Evolutionary conservation across 2,888 invertebrate genomes (phyloP).

Genomic region (Phortica magna): DNA sequence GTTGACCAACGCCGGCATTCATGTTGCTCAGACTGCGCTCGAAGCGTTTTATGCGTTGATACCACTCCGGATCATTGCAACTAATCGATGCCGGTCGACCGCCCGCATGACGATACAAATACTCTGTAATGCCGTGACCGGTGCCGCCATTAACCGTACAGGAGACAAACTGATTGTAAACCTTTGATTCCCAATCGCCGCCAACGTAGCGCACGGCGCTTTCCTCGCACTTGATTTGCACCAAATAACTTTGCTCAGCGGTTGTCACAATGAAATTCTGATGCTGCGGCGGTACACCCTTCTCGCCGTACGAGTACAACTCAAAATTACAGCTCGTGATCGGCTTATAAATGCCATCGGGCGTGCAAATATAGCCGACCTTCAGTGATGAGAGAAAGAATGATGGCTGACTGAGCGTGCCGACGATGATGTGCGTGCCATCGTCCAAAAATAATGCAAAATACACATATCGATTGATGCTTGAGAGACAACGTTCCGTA

Average conservation of each 20-base stretch:
- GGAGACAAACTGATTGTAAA: conserved; percentile 82
- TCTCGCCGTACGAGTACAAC: conserved; percentile 85
- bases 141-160: conserved; percentile 80
- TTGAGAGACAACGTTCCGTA: conserved; percentile 84
- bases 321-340: conserved; percentile 82
- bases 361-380: conserved; percentile 82
- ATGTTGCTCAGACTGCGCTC: conserved; percentile 62
- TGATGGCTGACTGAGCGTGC: conserved; percentile 87
- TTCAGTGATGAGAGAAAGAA: conserved; percentile 80
- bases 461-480: conserved; percentile 88
- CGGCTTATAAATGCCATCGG: conserved; percentile 80
- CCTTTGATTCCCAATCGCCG: conserved; percentile 83
- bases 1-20: conserved; percentile 3
- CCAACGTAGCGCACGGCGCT: conserved; percentile 83
- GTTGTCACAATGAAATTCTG: conserved; percentile 83
- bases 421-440: conserved; percentile 84
- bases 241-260: conserved; percentile 80
- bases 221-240: conserved; percentile 82
- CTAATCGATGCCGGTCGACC: conserved; percentile 80
- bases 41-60: conserved; percentile 77
- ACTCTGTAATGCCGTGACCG: conserved; percentile 86
- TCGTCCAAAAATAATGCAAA: conserved; percentile 87
- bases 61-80: conserved; percentile 81
- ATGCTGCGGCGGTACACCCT: conserved; percentile 82
- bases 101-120: conserved; percentile 82